Percentiles rank a stretch among this genome's conserved stretches.
phyloP scores from a whole-genome alignment of 2,113 vertebrate species.

The Paratilapia polleni region DNA sequence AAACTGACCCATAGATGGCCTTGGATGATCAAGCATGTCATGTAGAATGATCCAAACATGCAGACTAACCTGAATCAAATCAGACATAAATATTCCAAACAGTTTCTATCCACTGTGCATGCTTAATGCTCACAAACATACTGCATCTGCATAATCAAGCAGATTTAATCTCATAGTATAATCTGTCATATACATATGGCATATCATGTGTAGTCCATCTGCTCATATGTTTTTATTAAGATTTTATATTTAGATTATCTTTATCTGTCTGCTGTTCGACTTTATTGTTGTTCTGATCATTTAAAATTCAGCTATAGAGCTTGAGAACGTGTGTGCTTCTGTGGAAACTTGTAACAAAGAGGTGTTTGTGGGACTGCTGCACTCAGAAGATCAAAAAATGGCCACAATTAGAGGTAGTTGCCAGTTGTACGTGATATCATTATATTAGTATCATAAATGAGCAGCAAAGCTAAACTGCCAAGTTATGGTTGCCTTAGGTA shows the following conservation, averaged over 20 bases:
- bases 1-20: slow-evolving; percentile 2
- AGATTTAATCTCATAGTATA: slow-evolving; percentile 24
- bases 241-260: slow-evolving; percentile 28
- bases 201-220: neutral
- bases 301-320: neutral
- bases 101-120: neutral
- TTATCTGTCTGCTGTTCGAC: neutral
- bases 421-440: slow-evolving; percentile 8
- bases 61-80: neutral
- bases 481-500: slow-evolving; percentile 20
- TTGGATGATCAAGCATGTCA: neutral
- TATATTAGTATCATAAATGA: slow-evolving; percentile 37
- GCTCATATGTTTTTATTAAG: slow-evolving; percentile 26
- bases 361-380: neutral
- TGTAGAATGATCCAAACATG: neutral
- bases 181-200: slow-evolving; percentile 48
- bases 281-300: neutral
- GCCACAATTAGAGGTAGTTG: neutral
- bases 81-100: neutral
- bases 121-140: neutral
- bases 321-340: neutral
- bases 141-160: neutral
- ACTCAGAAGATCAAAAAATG: slow-evolving; percentile 5
- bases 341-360: neutral
- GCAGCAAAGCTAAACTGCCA: slow-evolving; percentile 14